These are phyloP conservation scores for Nymphalis polychloros DNA, from an alignment of 2,888 invertebrate genomes.

Conservation along the genomic window DNA sequence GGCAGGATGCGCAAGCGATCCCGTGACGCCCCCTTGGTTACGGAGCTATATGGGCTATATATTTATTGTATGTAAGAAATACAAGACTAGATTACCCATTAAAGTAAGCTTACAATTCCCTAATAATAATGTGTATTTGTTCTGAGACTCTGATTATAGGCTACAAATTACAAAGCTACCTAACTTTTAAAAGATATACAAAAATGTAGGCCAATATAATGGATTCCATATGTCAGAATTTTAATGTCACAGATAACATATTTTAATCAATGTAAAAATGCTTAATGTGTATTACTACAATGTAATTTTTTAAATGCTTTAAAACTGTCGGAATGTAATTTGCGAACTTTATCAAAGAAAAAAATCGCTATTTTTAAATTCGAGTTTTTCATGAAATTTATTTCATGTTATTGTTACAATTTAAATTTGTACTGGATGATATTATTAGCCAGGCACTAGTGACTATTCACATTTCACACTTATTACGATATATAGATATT, in stretches of 20 bases:
- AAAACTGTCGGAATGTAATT: background rate
- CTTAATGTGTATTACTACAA: background rate
- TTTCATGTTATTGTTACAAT: conserved; percentile 4
- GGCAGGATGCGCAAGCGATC: too few species aligned
- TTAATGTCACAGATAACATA: background rate
- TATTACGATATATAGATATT: conserved; percentile 5
- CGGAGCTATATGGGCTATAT: too few species aligned
- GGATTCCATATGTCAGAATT: background rate
- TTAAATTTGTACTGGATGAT: conserved; percentile 32
- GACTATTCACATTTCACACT: conserved; percentile 3
- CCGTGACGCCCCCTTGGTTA: too few species aligned
- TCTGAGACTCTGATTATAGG: conserved; percentile 12
- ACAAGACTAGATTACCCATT: background rate
- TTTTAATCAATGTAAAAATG: background rate
- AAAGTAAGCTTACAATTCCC: conserved; percentile 14
- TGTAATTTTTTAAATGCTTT: conserved; percentile 3
- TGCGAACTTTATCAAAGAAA: background rate
- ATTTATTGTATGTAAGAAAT: too few species aligned
- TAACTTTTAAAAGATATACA: conserved; percentile 6
- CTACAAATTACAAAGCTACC: conserved; percentile 11
- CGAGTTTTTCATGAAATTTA: conserved; percentile 1
- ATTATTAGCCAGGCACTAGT: conserved; percentile 20
- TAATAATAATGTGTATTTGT: conserved; percentile 14
- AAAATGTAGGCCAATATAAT: conserved; percentile 23
- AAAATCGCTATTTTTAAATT: conserved; percentile 1